phyloP scores from a whole-genome alignment of 2,113 vertebrate species.

The Nerophis ophidion region DNA sequence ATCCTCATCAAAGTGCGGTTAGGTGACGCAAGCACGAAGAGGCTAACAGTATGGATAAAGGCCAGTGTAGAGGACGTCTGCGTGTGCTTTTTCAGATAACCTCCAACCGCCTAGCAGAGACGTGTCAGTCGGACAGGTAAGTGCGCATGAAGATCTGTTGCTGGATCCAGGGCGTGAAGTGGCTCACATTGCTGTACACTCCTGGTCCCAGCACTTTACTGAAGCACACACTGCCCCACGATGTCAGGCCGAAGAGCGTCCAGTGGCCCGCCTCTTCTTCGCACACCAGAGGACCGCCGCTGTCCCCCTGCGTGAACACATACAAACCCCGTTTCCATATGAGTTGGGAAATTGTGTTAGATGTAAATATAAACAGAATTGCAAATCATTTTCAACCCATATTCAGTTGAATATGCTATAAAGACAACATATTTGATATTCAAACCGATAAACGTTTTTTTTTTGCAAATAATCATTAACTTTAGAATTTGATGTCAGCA shows the following conservation, averaged over 20 bases:
- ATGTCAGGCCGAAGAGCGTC: constrained; percentile 88
- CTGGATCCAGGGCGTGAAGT: constrained; percentile 86
- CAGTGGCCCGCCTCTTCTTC: constrained; percentile 72
- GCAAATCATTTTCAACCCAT: no score
- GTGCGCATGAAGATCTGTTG: constrained; percentile 87
- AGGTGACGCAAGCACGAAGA: constrained; percentile 12
- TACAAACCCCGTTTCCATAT: no score
- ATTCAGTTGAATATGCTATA: no score
- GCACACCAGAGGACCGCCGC: constrained; percentile 87
- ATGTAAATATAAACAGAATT: no score
- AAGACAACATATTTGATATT: no score
- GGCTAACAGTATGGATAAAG: constrained; percentile 31
- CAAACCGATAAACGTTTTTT: no score
- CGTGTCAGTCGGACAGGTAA: constrained; percentile 70
- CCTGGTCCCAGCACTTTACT: constrained; percentile 87
- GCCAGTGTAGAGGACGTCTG: constrained; percentile 27
- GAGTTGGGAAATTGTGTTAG: no score
- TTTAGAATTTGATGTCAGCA: no score
- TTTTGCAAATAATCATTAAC: no score
- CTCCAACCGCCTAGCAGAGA: constrained; percentile 34
- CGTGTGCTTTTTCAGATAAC: constrained; percentile 30
- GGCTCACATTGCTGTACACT: constrained; percentile 89
- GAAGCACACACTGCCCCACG: constrained; percentile 90
- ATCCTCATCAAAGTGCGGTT: no score
- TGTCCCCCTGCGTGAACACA: constrained; percentile 61